Evolutionary conservation across 2,113 vertebrate genomes (phyloP), one percentile per base, ranked within the genome.

Genomic region (Callopanchax toddi): DNA sequence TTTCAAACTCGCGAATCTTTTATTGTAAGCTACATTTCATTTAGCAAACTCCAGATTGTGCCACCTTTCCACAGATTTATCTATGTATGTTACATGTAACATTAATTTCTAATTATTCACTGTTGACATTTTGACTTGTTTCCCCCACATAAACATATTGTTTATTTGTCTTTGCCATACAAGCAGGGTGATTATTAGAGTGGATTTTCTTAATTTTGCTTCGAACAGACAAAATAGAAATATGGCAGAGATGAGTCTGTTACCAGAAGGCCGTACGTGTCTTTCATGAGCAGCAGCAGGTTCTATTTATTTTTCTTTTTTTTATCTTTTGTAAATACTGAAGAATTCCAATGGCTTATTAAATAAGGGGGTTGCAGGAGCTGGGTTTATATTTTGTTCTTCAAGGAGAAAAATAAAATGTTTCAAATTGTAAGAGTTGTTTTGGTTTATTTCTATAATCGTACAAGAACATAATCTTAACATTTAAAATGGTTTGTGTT

Each of bases 321-420:
- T 90, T 56, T 93, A 91, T 91, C 82, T 90, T 90, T 82, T 91
- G 89, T 92, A 91, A 87, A 91, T 92, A 90, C 67, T 89, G 70
- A 88, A 89, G 85, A 88, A 78, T 91, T 89, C 87, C 79, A 78
- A 83, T 76, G 68, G 66, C 85, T 83, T 86, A 88, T 89, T 87
- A 65, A 84, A 80, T 84, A 74, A 73, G 18, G 67, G 81, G 80
- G 74, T 59, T 82, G 74, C 72, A 56, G 70, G 71, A 81, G 62
- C 32, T 11, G 83, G 78, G 82, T 91, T 91, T 91, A 86, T 86
- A 86, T 86, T 87, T 86, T 80, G 74, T 78, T 84, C 72, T 76
- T 80, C 70, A 60, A 44, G 58, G 57, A 73, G 68, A 59, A 53
- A 71, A 86, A 61, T 85, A 87, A 89, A 89, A 29, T 58, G 37